Conservation (phyloP, 92 coral and sea anemone genomes). For the Micromussa lordhowensis region DNA sequence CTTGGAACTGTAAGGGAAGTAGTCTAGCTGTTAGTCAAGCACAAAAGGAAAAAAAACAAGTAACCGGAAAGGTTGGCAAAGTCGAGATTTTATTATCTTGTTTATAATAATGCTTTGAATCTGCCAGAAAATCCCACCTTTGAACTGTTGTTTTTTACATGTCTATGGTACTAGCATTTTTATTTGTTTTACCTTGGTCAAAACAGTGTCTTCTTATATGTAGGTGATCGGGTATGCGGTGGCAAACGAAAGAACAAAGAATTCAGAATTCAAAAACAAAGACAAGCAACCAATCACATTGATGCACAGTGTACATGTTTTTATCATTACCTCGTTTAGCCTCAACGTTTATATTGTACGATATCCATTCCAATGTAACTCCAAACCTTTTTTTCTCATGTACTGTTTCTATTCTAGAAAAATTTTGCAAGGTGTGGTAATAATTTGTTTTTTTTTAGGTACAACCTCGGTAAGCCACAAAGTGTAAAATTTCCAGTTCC, state of each 20-base stretch:
- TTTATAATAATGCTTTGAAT: neutral
- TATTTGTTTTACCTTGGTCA: neutral
- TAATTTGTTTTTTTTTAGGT: neutral
- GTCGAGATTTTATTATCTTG: no score
- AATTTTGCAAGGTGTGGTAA: neutral
- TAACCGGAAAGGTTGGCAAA: neutral
- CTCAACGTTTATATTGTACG: neutral
- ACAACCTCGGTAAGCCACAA: neutral
- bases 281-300: neutral
- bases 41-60: neutral
- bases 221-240: neutral
- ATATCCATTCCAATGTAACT: neutral
- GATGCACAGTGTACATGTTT: no score
- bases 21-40: neutral
- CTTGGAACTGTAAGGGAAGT: constrained; percentile 2
- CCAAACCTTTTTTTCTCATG: neutral
- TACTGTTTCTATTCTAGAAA: no score
- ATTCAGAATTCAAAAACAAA: no score
- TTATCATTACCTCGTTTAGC: neutral
- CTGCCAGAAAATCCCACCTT: neutral
- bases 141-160: neutral
- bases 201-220: neutral
- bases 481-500: no score
- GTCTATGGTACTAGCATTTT: no score
- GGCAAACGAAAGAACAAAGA: neutral